phyloP scores from a whole-genome alignment of 2,888 invertebrate genomes.

The Meta bourneti region DNA sequence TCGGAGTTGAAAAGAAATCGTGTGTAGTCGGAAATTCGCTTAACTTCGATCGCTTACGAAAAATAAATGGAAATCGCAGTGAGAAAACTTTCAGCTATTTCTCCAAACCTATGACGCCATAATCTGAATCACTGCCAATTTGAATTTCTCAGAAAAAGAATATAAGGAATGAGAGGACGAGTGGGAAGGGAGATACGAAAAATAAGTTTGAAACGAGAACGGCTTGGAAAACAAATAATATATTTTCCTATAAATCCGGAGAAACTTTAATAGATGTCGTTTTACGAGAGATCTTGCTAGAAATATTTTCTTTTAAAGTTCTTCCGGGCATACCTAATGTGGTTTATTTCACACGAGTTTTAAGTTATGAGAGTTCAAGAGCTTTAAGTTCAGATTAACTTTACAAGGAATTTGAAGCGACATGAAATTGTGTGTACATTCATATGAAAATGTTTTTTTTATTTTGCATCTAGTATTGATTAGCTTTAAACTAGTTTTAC shows the following conservation, averaged over 20 bases:
- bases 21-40: background rate
- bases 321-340: too few species aligned
- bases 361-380: too few species aligned
- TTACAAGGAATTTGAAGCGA: too few species aligned
- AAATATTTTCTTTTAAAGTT: too few species aligned
- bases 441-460: too few species aligned
- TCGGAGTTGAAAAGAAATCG: background rate
- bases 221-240: background rate
- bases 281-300: too few species aligned
- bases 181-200: background rate
- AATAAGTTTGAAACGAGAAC: background rate
- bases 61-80: background rate
- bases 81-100: background rate
- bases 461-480: too few species aligned
- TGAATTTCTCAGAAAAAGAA: background rate
- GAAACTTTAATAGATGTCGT: too few species aligned
- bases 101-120: background rate
- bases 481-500: too few species aligned
- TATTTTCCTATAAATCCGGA: background rate
- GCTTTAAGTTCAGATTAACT: too few species aligned
- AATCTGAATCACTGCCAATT: background rate
- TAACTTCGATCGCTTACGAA: background rate
- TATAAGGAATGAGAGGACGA: background rate
- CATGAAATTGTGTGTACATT: too few species aligned
- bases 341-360: too few species aligned